phyloP scores from a whole-genome alignment of 1,140 invertebrate species.

The Leptonema lineaticorne region DNA sequence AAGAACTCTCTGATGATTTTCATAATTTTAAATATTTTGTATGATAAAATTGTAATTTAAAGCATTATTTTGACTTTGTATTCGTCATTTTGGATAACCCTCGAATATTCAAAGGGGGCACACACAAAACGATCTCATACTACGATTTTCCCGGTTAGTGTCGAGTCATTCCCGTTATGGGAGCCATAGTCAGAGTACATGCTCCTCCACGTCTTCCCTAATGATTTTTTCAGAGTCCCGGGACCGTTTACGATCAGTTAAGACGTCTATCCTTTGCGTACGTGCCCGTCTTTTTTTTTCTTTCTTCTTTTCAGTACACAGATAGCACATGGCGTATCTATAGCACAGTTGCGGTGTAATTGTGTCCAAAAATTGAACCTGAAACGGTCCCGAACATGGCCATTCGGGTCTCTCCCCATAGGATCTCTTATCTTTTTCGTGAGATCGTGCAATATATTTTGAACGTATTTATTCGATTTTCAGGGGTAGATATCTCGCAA shows the following conservation, averaged over 20 bases:
- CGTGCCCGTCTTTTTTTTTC: background rate
- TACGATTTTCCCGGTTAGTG: background rate
- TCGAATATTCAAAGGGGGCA: background rate
- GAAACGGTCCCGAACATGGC: background rate
- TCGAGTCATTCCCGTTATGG: constrained; percentile 6
- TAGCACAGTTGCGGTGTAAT: no score
- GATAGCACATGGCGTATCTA: no score
- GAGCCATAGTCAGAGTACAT: background rate
- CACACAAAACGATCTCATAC: background rate
- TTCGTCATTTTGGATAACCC: no score
- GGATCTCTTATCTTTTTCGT: no score
- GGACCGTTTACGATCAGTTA: constrained; percentile 1
- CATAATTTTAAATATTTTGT: no score
- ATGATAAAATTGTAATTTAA: no score
- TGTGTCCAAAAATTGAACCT: background rate
- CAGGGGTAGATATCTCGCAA: no score
- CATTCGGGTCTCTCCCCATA: background rate
- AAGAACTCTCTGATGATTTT: no score
- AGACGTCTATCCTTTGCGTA: background rate
- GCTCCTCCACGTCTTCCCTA: background rate
- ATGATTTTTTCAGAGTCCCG: background rate
- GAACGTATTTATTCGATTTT: no score
- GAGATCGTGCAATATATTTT: no score
- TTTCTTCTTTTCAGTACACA: no score
- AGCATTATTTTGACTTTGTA: no score